A percentile compares a stretch with the other conserved stretches of the same genome.
Conservation (phyloP, 2,113 vertebrate genomes). For the Menidia beryllina region DNA sequence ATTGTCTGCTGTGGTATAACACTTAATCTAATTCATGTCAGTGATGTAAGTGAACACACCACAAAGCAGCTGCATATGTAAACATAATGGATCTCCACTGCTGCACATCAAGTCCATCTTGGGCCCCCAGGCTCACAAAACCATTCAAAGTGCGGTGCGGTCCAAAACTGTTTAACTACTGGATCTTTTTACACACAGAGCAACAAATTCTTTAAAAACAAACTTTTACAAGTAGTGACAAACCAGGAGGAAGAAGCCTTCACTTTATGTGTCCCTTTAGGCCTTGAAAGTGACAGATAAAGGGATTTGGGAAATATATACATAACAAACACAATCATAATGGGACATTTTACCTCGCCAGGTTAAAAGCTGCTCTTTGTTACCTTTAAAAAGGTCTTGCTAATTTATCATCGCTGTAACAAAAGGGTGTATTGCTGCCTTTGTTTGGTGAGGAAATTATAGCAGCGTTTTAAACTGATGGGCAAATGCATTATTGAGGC, state of each 20-base stretch:
- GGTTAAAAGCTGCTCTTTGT: slow-evolving; percentile 49
- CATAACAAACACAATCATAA: slow-evolving; percentile 46
- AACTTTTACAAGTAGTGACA: background rate
- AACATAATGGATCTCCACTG: slow-evolving; percentile 25
- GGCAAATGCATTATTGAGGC: slow-evolving; percentile 24
- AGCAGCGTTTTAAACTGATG: slow-evolving; percentile 59
- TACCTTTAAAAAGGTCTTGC: slow-evolving; percentile 33
- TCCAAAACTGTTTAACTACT: background rate
- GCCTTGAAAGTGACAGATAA: slow-evolving; percentile 35
- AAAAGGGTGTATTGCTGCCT: slow-evolving; percentile 21
- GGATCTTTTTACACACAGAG: slow-evolving; percentile 15
- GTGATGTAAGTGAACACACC: slow-evolving; percentile 46
- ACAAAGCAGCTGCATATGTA: slow-evolving; percentile 22
- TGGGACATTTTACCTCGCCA: slow-evolving; percentile 36
- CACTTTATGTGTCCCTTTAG: slow-evolving; percentile 17
- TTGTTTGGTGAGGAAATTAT: slow-evolving; percentile 57
- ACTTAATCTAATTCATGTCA: slow-evolving; percentile 55
- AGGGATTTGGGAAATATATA: slow-evolving; percentile 44
- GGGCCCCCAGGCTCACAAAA: slow-evolving; percentile 6
- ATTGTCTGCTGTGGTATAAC: slow-evolving; percentile 31
- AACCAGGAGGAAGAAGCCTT: slow-evolving; percentile 28
- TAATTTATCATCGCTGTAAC: slow-evolving; percentile 50
- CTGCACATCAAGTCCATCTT: slow-evolving; percentile 6
- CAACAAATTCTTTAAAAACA: slow-evolving; percentile 12
- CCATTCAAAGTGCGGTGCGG: background rate